Base-by-base conservation (phyloP, 1,140 invertebrate genomes). In the Copidosoma floridanum region DNA sequence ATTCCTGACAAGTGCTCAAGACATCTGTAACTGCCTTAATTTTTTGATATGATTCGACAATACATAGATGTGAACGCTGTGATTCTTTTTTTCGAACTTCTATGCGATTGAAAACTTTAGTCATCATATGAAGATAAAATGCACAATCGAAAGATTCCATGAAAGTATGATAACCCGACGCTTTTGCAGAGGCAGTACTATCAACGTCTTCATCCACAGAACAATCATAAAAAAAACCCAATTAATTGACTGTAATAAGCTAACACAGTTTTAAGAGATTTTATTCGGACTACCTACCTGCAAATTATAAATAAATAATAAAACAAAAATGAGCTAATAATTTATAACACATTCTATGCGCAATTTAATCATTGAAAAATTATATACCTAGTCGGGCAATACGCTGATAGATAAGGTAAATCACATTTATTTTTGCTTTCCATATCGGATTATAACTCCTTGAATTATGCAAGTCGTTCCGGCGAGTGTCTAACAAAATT, bases 401-500 rank as follows among this genome's bases (percentile, higher is more conserved):
- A n/a, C 10, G 18, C 18, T 18, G 8, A 43, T 43, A 16, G 21
- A 43, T 16, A 20, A 18, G 35, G 35, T 14, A 12, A 18, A 16
- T 21, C 18, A n/a, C n/a, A n/a, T n/a, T n/a, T n/a, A n/a, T n/a
- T n/a, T n/a, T n/a, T n/a, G n/a, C n/a, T n/a, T n/a, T n/a, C n/a
- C n/a, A n/a, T n/a, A 2, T 43, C 40, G 10, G 16, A n/a, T 20
- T 59, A 32, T 3, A 59, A 12, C 16, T 51, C 11, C 43, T 59
- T 50, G 27, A 51, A 59, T 12, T 40, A 24, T 18, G 26, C 47
- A 10, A 59, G 8, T 37, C 59, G 41, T 32, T 63, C 59, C 11
- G 61, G 60, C 20, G 64, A 63, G 52, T 65, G 44, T 27, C 56
- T 50, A 20, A 65, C 35, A 52, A 65, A 65, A 56, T 63, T 63